A percentile compares a stretch with the other conserved stretches of the same genome.
These are phyloP conservation scores for Leuctra nigra DNA, from an alignment of 2,888 invertebrate genomes.

Conservation along the genomic window DNA sequence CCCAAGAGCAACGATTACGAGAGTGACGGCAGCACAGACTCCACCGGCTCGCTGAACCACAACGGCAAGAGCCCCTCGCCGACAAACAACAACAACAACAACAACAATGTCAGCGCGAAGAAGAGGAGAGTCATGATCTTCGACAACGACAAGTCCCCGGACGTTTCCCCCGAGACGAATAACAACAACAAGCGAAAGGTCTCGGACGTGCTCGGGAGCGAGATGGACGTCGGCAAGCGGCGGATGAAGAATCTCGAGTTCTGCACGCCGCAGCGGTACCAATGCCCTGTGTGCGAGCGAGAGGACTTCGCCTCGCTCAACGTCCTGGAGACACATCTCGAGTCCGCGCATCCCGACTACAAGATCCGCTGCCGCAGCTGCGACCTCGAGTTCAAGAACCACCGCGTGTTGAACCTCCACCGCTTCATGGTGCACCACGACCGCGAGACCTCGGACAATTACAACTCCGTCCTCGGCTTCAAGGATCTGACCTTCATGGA, in stretches of 20 bases:
- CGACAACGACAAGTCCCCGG: not conserved
- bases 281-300: conserved; percentile 58
- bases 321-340: conserved; percentile 57
- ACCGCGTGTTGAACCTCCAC: conserved; percentile 64
- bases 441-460: conserved; percentile 27
- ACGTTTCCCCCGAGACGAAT: conserved; percentile 9
- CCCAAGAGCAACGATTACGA: conserved; percentile 31
- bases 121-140: conserved; percentile 17
- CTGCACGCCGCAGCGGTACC: conserved; percentile 24
- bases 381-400: conserved; percentile 64
- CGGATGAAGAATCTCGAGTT: conserved; percentile 12
- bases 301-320: conserved; percentile 52
- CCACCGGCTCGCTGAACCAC: conserved; percentile 34
- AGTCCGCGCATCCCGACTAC: conserved; percentile 57
- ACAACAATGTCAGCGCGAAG: conserved; percentile 25
- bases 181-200: conserved; percentile 33
- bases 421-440: conserved; percentile 52
- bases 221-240: conserved; percentile 4
- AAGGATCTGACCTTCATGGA: conserved; percentile 70
- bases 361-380: conserved; percentile 66
- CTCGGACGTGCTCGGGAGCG: conserved; percentile 32
- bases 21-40: conserved; percentile 31
- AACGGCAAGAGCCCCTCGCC: conserved; percentile 29
- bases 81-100: conserved; percentile 36
- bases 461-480: conserved; percentile 49